Conservation (phyloP, 2,797 vertebrate genomes). For the Pseudochaenichthys georgianus region DNA sequence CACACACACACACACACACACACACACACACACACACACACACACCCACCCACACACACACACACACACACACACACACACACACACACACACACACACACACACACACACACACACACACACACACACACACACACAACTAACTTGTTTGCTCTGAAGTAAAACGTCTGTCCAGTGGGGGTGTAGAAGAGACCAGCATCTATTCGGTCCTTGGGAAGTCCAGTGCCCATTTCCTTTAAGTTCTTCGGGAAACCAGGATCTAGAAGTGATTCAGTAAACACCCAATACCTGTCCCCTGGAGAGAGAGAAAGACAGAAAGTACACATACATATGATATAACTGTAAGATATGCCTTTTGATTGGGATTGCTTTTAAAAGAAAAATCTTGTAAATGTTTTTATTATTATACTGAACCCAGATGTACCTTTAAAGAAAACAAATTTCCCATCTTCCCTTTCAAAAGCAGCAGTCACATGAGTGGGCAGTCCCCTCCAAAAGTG, state of each 20-base stretch:
- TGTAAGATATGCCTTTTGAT: background rate
- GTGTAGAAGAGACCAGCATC: constrained; percentile 92
- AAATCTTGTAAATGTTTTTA: background rate
- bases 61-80: too few relatives aligned
- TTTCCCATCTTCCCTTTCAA: constrained; percentile 93
- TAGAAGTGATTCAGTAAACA: constrained; percentile 89
- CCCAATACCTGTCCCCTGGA: constrained; percentile 91
- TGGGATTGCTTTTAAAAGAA: background rate
- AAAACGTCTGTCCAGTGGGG: constrained; percentile 91
- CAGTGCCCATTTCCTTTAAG: constrained; percentile 89
- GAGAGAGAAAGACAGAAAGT: background rate
- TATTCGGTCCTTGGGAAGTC: constrained; percentile 90
- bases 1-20: too few relatives aligned
- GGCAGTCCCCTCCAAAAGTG: constrained; percentile 94
- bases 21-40: too few relatives aligned
- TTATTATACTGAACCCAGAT: background rate
- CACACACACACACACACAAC: constrained; percentile 48
- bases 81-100: too few relatives aligned
- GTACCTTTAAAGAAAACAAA: constrained; percentile 95
- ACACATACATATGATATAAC: background rate
- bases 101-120: constrained; percentile 5
- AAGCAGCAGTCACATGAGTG: constrained; percentile 87
- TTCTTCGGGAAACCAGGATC: constrained; percentile 88
- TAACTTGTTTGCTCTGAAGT: constrained; percentile 92
- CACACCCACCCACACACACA: too few relatives aligned